phyloP scores from a whole-genome alignment of 1,140 invertebrate genomes.

The Ephestia elutella region DNA sequence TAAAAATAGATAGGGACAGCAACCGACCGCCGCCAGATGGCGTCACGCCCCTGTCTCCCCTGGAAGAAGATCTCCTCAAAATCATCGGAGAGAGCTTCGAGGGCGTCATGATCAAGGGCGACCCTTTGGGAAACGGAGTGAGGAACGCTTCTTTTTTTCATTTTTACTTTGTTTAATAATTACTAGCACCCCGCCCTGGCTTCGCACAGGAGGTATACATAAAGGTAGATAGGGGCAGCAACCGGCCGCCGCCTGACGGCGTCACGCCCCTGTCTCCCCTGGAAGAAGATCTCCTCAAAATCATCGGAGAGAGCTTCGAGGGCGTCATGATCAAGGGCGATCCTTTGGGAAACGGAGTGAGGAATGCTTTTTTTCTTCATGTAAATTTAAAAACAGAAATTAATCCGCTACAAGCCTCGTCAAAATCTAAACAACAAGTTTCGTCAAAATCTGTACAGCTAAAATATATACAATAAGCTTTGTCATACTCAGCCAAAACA shows the following conservation, averaged over 20 bases:
- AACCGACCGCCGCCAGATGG: slow-evolving; percentile 30
- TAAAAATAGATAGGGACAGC: slow-evolving; percentile 29
- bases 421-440: too few species aligned
- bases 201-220: too few species aligned
- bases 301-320: slow-evolving; percentile 34
- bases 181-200: too few species aligned
- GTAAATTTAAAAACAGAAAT: too few species aligned
- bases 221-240: slow-evolving; percentile 28
- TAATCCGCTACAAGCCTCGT: too few species aligned
- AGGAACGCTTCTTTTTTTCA: too few species aligned
- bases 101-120: slow-evolving; percentile 30
- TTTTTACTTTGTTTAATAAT: too few species aligned
- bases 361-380: too few species aligned
- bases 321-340: slow-evolving; percentile 33
- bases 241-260: slow-evolving; percentile 29
- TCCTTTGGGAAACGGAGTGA: slow-evolving; percentile 30
- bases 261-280: slow-evolving; percentile 23
- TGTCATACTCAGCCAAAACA: too few species aligned
- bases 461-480: too few species aligned
- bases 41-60: slow-evolving; percentile 19
- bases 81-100: slow-evolving; percentile 35
- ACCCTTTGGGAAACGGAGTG: slow-evolving; percentile 34
- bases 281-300: slow-evolving; percentile 32
- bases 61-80: slow-evolving; percentile 34
- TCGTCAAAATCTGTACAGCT: too few species aligned